Evolutionary conservation across 2,113 vertebrate genomes (phyloP), one percentile per base, ranked within the genome.

Genomic region (Suricata suricatta): DNA sequence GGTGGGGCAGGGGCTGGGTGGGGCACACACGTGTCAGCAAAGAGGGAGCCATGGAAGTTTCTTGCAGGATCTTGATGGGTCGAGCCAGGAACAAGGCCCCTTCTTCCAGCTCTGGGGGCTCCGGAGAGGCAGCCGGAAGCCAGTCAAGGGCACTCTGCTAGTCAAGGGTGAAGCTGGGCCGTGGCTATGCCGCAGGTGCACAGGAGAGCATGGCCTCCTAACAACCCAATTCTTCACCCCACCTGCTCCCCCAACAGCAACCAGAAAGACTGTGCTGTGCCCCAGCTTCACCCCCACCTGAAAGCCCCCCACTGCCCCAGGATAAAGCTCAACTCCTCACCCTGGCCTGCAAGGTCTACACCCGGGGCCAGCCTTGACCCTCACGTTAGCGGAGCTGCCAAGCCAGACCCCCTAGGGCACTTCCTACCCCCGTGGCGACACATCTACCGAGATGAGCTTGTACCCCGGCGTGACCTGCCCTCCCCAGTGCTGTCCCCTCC

Each of bases 391-490:
- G 95, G 98, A 89, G 77, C 98, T 71, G 91, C 96, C 95, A 98
- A 99, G 98, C 98, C 98, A 98, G 96, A 98, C 95, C 21, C 94
- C 98, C 93, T 95, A 74, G 0, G 96, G 98, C 64, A 98, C 98
- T 57, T 98, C 99, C 23, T 60, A 60, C 99, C 99, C 0, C 41
- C 98, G 1, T 99, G 99, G 99, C 98, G 99, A 19, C 98, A 98
- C 44, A 90, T 99, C 98, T 99, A 99, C 72, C 99, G 99, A 94
- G 99, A 99, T 52, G 98, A 99, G 97, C 98, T 99, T 99, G 69
- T 99, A 99, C 82, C 92, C 98, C 21, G 98, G 98, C 95, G 0
- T 35, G 99, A 99, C 97, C 97, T 98, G 57, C 60, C 79, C 16
- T 44, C 41, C 93, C 33, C 1, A 5, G 50, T 13, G 7, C 69